A percentile compares a stretch with the other conserved stretches of the same genome.
Conservation (phyloP, 2,113 vertebrate species). For the Alethe castanea region DNA sequence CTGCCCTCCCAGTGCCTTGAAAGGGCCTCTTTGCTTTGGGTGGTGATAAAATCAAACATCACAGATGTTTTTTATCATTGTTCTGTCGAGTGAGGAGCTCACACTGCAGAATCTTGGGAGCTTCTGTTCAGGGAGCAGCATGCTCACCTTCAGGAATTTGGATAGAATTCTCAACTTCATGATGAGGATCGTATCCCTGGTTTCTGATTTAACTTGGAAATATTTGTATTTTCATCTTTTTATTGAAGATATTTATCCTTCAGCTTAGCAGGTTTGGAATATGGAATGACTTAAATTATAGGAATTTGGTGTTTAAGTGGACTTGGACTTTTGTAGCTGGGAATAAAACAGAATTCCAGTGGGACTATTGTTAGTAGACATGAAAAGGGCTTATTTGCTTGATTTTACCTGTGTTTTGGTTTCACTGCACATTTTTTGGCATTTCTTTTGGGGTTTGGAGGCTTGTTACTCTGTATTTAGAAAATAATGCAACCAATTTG, state of each 20-base stretch:
- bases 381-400: not conserved
- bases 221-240: not conserved
- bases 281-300: accelerated
- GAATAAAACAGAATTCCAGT: not conserved
- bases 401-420: not conserved
- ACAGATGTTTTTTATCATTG: accelerated
- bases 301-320: not conserved
- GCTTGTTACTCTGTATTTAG: not conserved
- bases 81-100: not conserved
- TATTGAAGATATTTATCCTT: not conserved
- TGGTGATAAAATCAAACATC: not conserved
- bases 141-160: accelerated
- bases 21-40: not conserved
- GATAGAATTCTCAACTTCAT: not conserved
- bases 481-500: not conserved
- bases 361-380: not conserved
- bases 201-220: not conserved
- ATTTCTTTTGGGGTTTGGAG: not conserved
- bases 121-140: not conserved
- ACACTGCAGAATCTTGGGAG: accelerated
- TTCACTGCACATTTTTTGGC: not conserved
- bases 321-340: not conserved
- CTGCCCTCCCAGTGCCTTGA: not conserved
- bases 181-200: not conserved
- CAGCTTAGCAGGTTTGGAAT: not conserved